Base-by-base conservation (phyloP, 2,888 invertebrate species). In the Steromphala cineraria region DNA sequence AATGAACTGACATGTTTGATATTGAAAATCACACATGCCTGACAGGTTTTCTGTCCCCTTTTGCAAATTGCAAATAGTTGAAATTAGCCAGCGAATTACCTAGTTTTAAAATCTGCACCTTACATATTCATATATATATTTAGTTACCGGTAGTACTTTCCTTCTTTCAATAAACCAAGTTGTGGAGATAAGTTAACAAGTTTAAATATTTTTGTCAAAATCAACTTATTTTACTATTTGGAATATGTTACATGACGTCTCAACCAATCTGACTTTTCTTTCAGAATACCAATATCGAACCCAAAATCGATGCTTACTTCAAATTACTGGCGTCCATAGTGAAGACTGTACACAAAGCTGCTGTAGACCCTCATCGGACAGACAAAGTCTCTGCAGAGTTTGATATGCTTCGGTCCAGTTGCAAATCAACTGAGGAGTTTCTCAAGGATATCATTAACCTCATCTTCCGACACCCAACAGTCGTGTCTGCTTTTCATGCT, bases 381-480 rank as follows among this genome's bases (percentile, higher is more conserved):
- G 19, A 74, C n/a, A 10, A 40, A 10, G 17, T 74, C 15, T 40
- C 74, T 3, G n/a, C 17, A 7, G 76, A 76, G 55, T 76, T 76
- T 76, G 55, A 76, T 15, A 53, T 77, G 67, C 46, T 67, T 28
- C 74, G 78, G 24, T 15, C 75, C 36, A 67, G 31, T 53, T 46
- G 78, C 10, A 75, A 52, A 53, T 53, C 80, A n/a, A 75, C 53
- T 15, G 21, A 75, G 56, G 81, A 81, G n/a, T 21, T 75, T 10
- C n/a, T 83, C 17, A 15, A 21, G 0, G 80, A 81, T 3, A 19
- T 81, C 3, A n/a, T 81, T 3, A 2, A 67, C 1, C 67, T 52
- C 15, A 76, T 83, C 53, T 46, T 83, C 36, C 53, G 46, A 10
- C 81, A 83, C 31, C 80, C 83, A 5, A 46, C 71, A 17, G 36